These are phyloP conservation scores for Brassicogethes aeneus DNA, from an alignment of 2,888 invertebrate genomes.

Conservation along the genomic window DNA sequence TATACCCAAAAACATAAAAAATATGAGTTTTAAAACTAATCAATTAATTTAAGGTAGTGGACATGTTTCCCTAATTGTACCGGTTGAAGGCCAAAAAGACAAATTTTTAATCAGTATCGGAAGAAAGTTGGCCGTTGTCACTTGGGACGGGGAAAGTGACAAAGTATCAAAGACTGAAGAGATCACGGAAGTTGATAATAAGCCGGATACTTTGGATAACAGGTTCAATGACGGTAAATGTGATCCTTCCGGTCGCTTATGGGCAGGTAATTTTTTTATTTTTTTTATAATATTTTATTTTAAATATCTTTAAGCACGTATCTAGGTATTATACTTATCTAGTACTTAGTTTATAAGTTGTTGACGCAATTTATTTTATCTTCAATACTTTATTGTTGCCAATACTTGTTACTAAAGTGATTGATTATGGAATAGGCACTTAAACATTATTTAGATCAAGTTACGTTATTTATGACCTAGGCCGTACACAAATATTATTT, in stretches of 20 bases:
- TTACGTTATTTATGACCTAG: too few species aligned
- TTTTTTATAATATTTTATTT: too few species aligned
- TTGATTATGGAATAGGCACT: too few species aligned
- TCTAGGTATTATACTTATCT: too few species aligned
- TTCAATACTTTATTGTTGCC: too few species aligned
- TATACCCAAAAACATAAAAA: conserved; percentile 1
- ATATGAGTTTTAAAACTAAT: conserved; percentile 1
- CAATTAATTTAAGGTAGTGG: conserved; percentile 15
- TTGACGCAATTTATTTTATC: too few species aligned
- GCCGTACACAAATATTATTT: too few species aligned
- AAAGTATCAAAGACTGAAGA: conserved; percentile 42
- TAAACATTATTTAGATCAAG: too few species aligned
- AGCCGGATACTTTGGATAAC: conserved; percentile 44
- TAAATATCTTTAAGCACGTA: too few species aligned
- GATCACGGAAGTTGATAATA: conserved; percentile 50
- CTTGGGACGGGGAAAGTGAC: conserved; percentile 55
- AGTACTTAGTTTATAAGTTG: too few species aligned
- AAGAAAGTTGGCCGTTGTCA: conserved; percentile 49
- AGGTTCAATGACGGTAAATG: conserved; percentile 76
- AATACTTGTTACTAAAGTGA: too few species aligned
- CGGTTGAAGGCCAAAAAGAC: conserved; percentile 50
- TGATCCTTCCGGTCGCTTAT: conserved; percentile 63
- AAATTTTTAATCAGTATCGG: conserved; percentile 57
- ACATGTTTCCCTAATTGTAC: conserved; percentile 49
- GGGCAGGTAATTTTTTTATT: conserved; percentile 35